Evolutionary conservation across 23 tunicate genomes (phyloP).

Genomic region (Styela clava): DNA sequence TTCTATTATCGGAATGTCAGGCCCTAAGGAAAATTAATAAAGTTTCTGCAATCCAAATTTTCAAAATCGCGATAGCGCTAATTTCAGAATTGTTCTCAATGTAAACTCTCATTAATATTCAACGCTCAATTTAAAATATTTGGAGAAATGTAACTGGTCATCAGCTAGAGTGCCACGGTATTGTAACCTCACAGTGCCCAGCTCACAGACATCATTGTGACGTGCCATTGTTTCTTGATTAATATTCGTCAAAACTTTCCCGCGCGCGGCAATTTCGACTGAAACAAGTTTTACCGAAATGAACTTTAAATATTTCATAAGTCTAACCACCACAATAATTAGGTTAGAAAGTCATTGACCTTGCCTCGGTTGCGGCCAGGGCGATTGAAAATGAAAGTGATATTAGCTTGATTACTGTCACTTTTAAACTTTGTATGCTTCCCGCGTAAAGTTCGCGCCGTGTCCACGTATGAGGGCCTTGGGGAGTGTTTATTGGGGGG

Average conservation of each 20-base stretch:
- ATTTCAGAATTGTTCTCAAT: not conserved
- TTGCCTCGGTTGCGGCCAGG: not conserved
- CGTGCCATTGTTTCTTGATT: not conserved
- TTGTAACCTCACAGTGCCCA: not conserved
- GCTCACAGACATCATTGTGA: not conserved
- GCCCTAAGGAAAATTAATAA: too few relatives aligned
- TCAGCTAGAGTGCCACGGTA: not conserved
- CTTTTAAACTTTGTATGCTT: not conserved
- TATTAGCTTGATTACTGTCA: not conserved
- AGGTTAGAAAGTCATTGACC: not conserved
- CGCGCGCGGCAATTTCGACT: not conserved
- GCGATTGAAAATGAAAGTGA: not conserved
- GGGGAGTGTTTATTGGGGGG: too few relatives aligned
- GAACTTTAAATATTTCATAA: not conserved
- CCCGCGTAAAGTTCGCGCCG: too few relatives aligned
- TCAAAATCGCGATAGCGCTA: not conserved
- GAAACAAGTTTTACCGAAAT: not conserved
- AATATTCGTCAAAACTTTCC: not conserved
- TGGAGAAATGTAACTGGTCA: not conserved
- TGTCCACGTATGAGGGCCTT: too few relatives aligned
- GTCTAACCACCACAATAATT: not conserved
- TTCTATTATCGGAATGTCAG: too few relatives aligned
- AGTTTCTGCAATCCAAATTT: too few relatives aligned
- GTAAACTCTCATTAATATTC: not conserved
- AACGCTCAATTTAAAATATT: not conserved